Percentiles rank a stretch among this genome's conserved stretches.
Conservation (phyloP, 2,888 invertebrate genomes). For the Chymomyza fuscimana region DNA sequence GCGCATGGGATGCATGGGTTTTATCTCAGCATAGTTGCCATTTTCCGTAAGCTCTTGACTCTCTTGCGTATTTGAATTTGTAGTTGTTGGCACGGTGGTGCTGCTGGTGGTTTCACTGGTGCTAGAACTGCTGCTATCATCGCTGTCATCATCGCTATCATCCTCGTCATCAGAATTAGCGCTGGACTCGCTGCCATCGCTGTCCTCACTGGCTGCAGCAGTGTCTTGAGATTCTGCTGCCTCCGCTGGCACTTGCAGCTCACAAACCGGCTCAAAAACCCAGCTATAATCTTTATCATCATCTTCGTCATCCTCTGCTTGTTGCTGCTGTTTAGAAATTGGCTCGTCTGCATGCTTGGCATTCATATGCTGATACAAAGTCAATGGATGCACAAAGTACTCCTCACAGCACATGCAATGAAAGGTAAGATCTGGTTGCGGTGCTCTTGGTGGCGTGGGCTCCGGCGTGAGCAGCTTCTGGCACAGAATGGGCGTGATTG, state of each 20-base stretch:
- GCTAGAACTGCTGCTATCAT: slow-evolving; percentile 46
- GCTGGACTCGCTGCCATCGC: slow-evolving; percentile 30
- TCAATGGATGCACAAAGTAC: slow-evolving; percentile 76
- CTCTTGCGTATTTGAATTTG: slow-evolving; percentile 58
- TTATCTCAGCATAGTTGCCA: slow-evolving; percentile 49
- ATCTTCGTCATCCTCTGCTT: slow-evolving; percentile 47
- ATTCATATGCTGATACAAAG: slow-evolving; percentile 78
- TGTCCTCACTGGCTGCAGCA: slow-evolving; percentile 4
- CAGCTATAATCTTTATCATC: slow-evolving; percentile 76
- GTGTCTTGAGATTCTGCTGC: slow-evolving; percentile 37
- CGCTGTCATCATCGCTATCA: slow-evolving; percentile 57
- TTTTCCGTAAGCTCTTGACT: slow-evolving; percentile 41
- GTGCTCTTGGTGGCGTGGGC: slow-evolving; percentile 46
- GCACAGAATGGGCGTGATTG: slow-evolving; percentile 76
- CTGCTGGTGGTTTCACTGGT: slow-evolving; percentile 35
- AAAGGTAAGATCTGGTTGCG: slow-evolving; percentile 78
- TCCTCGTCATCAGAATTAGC: slow-evolving; percentile 46
- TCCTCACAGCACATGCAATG: slow-evolving; percentile 79
- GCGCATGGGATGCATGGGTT: slow-evolving; percentile 36
- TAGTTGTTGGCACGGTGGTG: slow-evolving; percentile 28
- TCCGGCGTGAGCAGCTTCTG: slow-evolving; percentile 53
- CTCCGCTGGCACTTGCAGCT: slow-evolving; percentile 59
- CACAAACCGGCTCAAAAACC: slow-evolving; percentile 79
- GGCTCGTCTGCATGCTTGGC: slow-evolving; percentile 69
- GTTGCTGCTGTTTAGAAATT: slow-evolving; percentile 24